phyloP scores from a whole-genome alignment of 2,113 vertebrate species.

The Butorides virescens region DNA sequence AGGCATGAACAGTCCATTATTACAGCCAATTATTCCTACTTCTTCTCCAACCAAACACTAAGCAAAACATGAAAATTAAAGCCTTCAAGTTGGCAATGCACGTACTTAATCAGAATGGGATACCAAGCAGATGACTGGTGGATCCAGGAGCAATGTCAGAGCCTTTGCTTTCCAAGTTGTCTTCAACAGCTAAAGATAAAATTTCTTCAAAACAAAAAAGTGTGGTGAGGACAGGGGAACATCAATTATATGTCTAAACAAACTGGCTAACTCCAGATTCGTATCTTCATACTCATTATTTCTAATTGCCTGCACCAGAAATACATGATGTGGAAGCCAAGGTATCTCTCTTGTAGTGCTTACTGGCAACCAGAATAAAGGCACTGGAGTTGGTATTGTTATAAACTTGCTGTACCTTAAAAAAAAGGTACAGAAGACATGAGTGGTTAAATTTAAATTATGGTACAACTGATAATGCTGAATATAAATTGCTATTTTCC shows the following conservation, averaged over 20 bases:
- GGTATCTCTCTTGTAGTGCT: not conserved
- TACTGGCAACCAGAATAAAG: not conserved
- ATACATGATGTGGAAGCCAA: not conserved
- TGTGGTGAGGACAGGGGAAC: rapidly evolving
- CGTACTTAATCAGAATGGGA: rapidly evolving
- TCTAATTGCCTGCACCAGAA: not conserved
- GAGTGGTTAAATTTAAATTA: not conserved
- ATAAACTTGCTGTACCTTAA: not conserved
- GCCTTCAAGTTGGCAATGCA: not conserved
- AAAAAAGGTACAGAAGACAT: not conserved
- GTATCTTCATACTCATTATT: not conserved
- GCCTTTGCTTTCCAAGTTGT: not conserved
- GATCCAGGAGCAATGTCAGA: not conserved
- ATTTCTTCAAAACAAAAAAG: not conserved
- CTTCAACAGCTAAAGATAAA: not conserved
- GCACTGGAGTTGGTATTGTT: not conserved
- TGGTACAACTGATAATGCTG: not conserved
- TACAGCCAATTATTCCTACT: slow-evolving; percentile 27
- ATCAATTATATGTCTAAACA: not conserved
- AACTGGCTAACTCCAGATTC: not conserved
- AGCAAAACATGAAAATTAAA: slow-evolving; percentile 31
- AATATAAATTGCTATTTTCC: not conserved
- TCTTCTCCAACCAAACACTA: slow-evolving; percentile 24
- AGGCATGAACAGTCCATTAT: slow-evolving; percentile 26
- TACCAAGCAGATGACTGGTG: not conserved